Evolutionary conservation across 2,113 vertebrate species (phyloP).

Genomic region (Daphoenositta chrysoptera): DNA sequence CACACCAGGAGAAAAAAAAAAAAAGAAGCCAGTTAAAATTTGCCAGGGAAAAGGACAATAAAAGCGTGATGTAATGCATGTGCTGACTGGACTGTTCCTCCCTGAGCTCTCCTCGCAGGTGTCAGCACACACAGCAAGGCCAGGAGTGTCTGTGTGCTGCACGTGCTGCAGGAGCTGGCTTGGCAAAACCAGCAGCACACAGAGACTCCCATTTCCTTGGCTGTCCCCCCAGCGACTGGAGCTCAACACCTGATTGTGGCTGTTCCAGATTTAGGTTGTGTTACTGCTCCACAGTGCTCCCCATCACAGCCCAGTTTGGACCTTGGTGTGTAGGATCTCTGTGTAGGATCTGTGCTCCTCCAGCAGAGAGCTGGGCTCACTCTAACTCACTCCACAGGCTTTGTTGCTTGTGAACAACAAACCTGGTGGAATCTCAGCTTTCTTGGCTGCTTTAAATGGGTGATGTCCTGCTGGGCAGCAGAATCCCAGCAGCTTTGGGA

Average conservation of each 20-base stretch:
- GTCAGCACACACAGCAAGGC: background rate
- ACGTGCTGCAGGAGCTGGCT: background rate
- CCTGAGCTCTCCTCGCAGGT: background rate
- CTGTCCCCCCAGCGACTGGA: background rate
- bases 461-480: background rate
- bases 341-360: background rate
- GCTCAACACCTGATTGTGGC: background rate
- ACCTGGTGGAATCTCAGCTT: background rate
- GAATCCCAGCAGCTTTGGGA: background rate
- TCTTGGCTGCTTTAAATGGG: background rate
- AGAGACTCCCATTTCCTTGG: background rate
- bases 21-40: background rate
- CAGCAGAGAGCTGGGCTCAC: background rate
- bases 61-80: background rate
- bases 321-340: background rate
- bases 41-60: background rate
- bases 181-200: background rate
- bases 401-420: background rate
- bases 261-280: background rate
- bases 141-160: background rate
- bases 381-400: background rate
- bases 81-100: background rate
- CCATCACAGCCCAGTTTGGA: background rate
- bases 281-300: background rate
- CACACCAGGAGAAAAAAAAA: background rate